phyloP scores from a whole-genome alignment of 1,140 invertebrate genomes.

The Drosophila asahinai region DNA sequence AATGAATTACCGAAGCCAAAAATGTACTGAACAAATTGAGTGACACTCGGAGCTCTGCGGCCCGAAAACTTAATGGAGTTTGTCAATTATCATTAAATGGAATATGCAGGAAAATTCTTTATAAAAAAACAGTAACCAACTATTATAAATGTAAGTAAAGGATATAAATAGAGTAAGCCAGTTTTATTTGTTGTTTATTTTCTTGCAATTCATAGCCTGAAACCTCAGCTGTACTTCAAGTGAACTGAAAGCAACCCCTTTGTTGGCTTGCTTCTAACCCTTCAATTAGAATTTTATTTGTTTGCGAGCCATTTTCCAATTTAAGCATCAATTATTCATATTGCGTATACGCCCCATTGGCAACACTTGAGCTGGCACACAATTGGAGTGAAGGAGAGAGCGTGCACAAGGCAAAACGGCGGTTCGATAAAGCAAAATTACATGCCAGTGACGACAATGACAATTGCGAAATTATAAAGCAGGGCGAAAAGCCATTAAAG shows the following conservation, averaged over 20 bases:
- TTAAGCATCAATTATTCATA: slow-evolving; percentile 74
- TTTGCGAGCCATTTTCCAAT: slow-evolving; percentile 58
- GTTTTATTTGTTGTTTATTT: neutral
- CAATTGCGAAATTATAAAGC: slow-evolving; percentile 55
- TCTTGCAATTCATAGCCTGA: neutral
- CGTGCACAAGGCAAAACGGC: slow-evolving; percentile 3
- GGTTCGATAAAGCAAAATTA: slow-evolving; percentile 47
- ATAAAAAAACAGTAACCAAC: no score
- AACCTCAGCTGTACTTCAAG: slow-evolving; percentile 3
- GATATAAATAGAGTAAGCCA: no score
- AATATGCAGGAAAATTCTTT: neutral
- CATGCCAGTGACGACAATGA: slow-evolving; percentile 46
- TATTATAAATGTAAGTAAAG: neutral
- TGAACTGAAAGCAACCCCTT: slow-evolving; percentile 9
- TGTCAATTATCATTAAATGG: slow-evolving; percentile 21
- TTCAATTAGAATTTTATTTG: slow-evolving; percentile 57
- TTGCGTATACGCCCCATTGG: slow-evolving; percentile 69
- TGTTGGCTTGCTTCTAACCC: slow-evolving; percentile 19
- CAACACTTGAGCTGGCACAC: slow-evolving; percentile 22
- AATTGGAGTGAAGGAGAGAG: neutral
- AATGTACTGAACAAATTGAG: neutral
- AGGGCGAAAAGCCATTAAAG: slow-evolving; percentile 52
- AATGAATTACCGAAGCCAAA: slow-evolving; percentile 1
- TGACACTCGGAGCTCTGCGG: neutral
- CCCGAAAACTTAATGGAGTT: slow-evolving; percentile 10